Percentiles rank a stretch among this genome's conserved stretches.
Evolutionary conservation across 2,888 invertebrate species (phyloP).

Genomic region (Serripes groenlandicus): DNA sequence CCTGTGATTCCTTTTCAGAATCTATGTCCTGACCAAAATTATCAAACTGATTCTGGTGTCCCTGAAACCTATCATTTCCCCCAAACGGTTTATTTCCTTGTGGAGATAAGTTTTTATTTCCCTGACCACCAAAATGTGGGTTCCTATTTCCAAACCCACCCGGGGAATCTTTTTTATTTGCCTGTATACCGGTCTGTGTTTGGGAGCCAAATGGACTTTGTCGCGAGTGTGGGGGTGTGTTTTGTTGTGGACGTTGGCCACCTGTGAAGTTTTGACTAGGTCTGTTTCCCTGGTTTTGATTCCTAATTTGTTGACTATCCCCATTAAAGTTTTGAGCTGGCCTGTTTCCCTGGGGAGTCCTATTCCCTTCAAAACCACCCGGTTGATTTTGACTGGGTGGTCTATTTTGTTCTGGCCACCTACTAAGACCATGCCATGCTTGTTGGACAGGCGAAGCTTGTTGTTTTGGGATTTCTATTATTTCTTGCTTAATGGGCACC

Average conservation of each 20-base stretch:
- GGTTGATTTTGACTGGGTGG: constrained; percentile 36
- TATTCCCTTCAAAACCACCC: constrained; percentile 29
- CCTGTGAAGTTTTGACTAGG: constrained; percentile 51
- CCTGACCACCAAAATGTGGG: constrained; percentile 45
- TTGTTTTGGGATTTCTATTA: constrained; percentile 6
- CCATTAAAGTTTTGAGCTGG: constrained; percentile 26
- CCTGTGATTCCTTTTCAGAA: constrained; percentile 41
- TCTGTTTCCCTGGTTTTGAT: constrained; percentile 57
- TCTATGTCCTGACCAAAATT: constrained; percentile 35
- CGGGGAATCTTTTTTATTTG: constrained; percentile 8
- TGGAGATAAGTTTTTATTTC: constrained; percentile 20
- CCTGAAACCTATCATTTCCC: constrained; percentile 18
- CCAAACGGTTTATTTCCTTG: constrained; percentile 43
- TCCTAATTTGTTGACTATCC: constrained; percentile 46
- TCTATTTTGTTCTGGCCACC: constrained; percentile 34
- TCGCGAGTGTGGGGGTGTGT: constrained; percentile 41
- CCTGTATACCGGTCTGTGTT: constrained; percentile 7
- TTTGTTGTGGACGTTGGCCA: constrained; percentile 41
- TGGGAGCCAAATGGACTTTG: constrained; percentile 42
- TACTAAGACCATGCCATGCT: constrained; percentile 50
- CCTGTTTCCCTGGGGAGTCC: constrained; percentile 34
- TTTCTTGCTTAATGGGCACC: constrained; percentile 53
- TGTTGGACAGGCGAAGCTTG: constrained; percentile 31
- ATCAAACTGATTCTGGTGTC: constrained; percentile 43
- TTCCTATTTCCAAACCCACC: constrained; percentile 54